Evolutionary conservation across 2,888 invertebrate genomes (phyloP).

Genomic region (Thalpophila matura): DNA sequence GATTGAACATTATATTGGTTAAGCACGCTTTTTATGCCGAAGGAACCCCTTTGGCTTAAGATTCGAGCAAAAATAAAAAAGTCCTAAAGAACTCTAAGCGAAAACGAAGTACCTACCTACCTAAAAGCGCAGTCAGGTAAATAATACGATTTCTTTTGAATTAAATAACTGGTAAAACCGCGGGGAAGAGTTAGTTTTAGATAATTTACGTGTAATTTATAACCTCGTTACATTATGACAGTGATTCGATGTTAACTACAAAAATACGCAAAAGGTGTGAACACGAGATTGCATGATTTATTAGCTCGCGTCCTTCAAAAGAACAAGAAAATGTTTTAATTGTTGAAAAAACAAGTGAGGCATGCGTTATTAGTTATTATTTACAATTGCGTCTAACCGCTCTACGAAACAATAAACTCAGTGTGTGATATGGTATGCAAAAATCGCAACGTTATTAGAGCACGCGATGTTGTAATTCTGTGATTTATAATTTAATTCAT

Average conservation of each 20-base stretch:
- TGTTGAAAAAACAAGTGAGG: constrained; percentile 4
- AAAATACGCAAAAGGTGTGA: constrained; percentile 26
- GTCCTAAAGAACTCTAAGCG: too few relatives aligned
- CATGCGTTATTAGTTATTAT: neutral
- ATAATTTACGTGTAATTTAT: neutral
- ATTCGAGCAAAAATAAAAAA: too few relatives aligned
- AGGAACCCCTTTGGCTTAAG: too few relatives aligned
- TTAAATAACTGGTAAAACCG: too few relatives aligned
- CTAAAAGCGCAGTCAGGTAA: too few relatives aligned
- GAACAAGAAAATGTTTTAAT: constrained; percentile 36
- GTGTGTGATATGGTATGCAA: constrained; percentile 23
- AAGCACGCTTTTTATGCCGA: too few relatives aligned
- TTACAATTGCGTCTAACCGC: constrained; percentile 9
- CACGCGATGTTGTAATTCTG: constrained; percentile 23
- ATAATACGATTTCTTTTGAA: too few relatives aligned
- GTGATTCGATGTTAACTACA: constrained; percentile 27
- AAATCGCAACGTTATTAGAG: neutral
- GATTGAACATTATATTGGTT: too few relatives aligned
- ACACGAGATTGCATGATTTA: constrained; percentile 29
- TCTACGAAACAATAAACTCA: constrained; percentile 41
- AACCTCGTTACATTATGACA: constrained; percentile 10
- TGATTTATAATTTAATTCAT: constrained; percentile 6
- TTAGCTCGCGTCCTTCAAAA: constrained; percentile 19
- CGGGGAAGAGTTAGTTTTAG: neutral
- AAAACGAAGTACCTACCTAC: too few relatives aligned